Evolutionary conservation across 2,113 vertebrate genomes (phyloP), one percentile per base, ranked within the genome.

Genomic region (Oceanodroma tethys): DNA sequence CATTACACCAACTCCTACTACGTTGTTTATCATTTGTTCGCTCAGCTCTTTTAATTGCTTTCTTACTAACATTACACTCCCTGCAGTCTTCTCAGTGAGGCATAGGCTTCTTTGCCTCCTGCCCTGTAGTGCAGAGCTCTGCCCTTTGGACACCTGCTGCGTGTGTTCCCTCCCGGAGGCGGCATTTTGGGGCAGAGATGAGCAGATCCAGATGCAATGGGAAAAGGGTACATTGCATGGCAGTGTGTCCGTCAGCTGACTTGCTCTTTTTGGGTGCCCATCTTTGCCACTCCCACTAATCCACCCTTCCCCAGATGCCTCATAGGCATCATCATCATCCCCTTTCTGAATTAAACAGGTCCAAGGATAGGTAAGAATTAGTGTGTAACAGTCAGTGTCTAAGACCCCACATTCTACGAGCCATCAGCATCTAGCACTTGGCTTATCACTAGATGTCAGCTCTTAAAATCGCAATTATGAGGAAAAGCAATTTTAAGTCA

Each of bases 11-110:
- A 5, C 9, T 91, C 59, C 79, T 95, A 43, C 59, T 96, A 83
- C 67, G 86, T 96, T 90, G 95, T 96, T 97, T 94, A 97, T 88
- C 27, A 19, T 82, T 88, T 94, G 87, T 95, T 96, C 81, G 87
- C 74, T 95, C 81, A 95, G 94, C 93, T 91, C 45, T 90, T 95
- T 91, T 90, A 96, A 96, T 96, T 93, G 89, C 79, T 63, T 88
- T 91, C 78, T 94, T 85, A 76, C 78, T 89, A 58, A 40, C 53
- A 50, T 58, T 94, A 78, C 21, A 13, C 43, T 85, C 81, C 71
- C 81, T 47, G 47, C 62, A 94, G 71, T 55, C 84, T 56, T 86
- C 78, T 91, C 50, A 47, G 59, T 11, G 47, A 93, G n/a, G 14
- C 10, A 38, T 4, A 12, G 1, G 4, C 60, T 81, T 34, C 62